Evolutionary conservation across 2,888 invertebrate genomes (phyloP).

Genomic region (Platypus cylindrus): DNA sequence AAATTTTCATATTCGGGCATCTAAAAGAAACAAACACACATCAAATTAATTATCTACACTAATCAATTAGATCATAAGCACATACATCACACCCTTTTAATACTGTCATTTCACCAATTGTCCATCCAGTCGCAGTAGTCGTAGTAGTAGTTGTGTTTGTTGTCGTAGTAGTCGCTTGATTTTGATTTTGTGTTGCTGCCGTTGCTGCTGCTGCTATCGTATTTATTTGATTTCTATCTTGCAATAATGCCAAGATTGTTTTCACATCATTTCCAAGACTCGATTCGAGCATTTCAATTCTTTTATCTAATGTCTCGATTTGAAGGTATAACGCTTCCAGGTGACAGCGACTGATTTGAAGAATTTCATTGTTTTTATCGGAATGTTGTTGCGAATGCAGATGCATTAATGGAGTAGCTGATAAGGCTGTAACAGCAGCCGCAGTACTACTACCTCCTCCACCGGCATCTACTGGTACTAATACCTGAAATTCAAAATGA

Average conservation of each 20-base stretch:
- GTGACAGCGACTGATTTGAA: slow-evolving; percentile 25
- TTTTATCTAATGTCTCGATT: slow-evolving; percentile 55
- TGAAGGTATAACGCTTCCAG: slow-evolving; percentile 28
- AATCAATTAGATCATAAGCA: background rate
- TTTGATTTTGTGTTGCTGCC: background rate
- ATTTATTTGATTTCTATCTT: slow-evolving; percentile 2
- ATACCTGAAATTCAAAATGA: slow-evolving; percentile 8
- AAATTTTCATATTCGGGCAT: slow-evolving; percentile 34
- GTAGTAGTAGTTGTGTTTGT: no score
- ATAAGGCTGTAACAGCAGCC: no score
- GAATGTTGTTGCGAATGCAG: slow-evolving; percentile 21
- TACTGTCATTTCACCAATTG: slow-evolving; percentile 10
- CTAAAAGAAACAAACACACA: slow-evolving; percentile 23
- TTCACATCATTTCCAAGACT: slow-evolving; percentile 63
- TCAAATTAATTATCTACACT: no score
- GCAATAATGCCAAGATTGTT: slow-evolving; percentile 44
- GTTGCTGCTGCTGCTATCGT: background rate
- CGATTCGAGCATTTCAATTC: slow-evolving; percentile 57
- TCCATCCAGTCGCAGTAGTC: slow-evolving; percentile 7
- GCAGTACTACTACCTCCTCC: no score
- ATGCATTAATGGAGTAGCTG: slow-evolving; percentile 7
- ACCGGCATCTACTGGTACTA: slow-evolving; percentile 14
- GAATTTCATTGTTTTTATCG: slow-evolving; percentile 19
- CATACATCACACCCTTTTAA: slow-evolving; percentile 11
- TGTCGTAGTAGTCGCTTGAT: no score